Base-by-base conservation (phyloP, 2,797 vertebrate genomes). In the Cyprinella venusta region DNA sequence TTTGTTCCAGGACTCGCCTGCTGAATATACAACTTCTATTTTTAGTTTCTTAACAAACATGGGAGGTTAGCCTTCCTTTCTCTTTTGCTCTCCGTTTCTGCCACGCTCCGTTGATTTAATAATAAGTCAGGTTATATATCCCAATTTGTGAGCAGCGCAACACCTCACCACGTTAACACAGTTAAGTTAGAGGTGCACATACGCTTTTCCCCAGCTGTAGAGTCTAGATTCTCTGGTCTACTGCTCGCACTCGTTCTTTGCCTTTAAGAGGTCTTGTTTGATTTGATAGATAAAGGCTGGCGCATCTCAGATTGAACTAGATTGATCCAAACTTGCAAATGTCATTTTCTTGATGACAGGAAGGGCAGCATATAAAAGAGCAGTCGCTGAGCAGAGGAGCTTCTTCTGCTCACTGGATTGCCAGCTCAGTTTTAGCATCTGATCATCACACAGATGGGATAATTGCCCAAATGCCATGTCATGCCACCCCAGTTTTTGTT, bases 11-110 rank as follows among this genome's bases (percentile, higher is more conserved):
- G 72, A 78, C 85, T 84, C 9, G 42, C 69, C 8, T 74, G 80
- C 64, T 79, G 69, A 76, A 48, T 48, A 54, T 72, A 67, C 82
- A 45, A 18, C 19, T 85, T 74, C 90, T 94, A 92, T 93, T 94
- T 93, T 91, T 92, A 93, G 91, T 87, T 76, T 85, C 86, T 84
- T 86, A 89, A 87, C 88, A 89, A 64, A 90, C 87, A 84, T 89
- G n/a, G 82, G 87, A 88, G 86, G 89, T 85, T 40, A 30, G 61
- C n/a, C 18, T 65, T n/a, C 13, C 36, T 59, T 15, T 76, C 75
- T 38, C 70, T 45, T 30, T 72, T 45, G 13, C 85, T 85, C 61
- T 52, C 16, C 72, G 4, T 69, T 45, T 48, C 38, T 81, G 19
- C 26, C 40, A 26, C 77, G 74, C 81, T 83, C 69, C 80, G 76